These are phyloP conservation scores for Pelmatolapia mariae DNA, from an alignment of 2,113 vertebrate genomes.

Conservation along the genomic window DNA sequence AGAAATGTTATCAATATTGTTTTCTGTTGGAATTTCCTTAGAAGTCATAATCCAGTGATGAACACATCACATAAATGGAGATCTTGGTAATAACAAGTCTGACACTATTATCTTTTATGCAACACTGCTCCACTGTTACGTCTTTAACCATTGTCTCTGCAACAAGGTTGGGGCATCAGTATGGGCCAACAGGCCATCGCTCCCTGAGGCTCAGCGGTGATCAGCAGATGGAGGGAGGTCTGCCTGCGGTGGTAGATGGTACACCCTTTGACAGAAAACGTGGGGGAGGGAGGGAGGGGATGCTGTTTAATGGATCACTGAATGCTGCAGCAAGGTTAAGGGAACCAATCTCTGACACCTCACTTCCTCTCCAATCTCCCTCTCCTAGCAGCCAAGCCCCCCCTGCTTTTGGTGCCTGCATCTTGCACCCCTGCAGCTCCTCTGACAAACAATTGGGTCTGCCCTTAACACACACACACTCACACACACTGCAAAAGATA, in stretches of 20 bases:
- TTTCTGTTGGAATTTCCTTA: neutral
- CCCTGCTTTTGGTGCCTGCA: neutral
- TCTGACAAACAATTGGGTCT: neutral
- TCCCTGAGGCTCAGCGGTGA: conserved; percentile 48
- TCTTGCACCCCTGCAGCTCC: conserved; percentile 16
- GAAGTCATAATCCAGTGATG: neutral
- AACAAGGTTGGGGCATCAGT: conserved; percentile 23
- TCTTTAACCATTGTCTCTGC: conserved; percentile 23
- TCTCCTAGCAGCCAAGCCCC: neutral
- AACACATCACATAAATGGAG: neutral
- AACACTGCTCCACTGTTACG: neutral
- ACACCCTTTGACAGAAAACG: neutral
- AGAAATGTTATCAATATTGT: neutral
- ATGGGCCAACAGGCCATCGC: neutral
- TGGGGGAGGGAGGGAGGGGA: neutral
- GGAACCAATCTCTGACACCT: conserved; percentile 38
- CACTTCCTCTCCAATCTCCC: conserved; percentile 1
- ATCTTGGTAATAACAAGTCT: neutral
- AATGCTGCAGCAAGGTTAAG: conserved; percentile 48
- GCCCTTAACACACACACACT: neutral
- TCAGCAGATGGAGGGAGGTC: conserved; percentile 48
- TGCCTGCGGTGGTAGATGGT: neutral
- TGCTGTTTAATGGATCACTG: conserved; percentile 51
- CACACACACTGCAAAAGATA: neutral
- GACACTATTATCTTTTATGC: neutral